Evolutionary conservation across 1,140 invertebrate species (phyloP), one percentile per base, ranked within the genome.

Genomic region (Ladona fulva): DNA sequence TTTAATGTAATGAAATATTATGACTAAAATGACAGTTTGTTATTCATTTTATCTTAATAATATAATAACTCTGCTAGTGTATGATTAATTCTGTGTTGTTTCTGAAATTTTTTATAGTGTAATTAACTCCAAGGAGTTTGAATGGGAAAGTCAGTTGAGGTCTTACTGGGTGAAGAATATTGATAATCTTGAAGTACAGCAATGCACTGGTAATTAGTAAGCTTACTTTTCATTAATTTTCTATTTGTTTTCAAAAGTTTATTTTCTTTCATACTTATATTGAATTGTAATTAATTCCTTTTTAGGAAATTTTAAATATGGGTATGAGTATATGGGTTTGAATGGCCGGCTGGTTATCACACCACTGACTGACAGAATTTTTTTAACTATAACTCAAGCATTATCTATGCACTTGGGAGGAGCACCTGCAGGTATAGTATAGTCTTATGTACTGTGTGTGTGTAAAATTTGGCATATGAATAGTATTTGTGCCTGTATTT

Each of bases 281-380:
- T 73, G n/a, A 19, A 52, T 42, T 19, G 75, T 29, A 11, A 16
- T 44, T 42, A 74, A 24, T 42, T 75, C 59, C 74, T 66, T 81
- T 83, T 24, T 81, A 89, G 88, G 89, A 44, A 84, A 86, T 25
- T 97, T 97, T 83, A 92, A 95, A 78, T 97, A 96, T 82, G 95
- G 95, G 19, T 97, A 96, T 82, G 95, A 97, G 83, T 97, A 97
- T 82, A 96, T 97, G 94, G 96, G 96, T 0, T 85, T 97, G 0
- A 96, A 96, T 85, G 94, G 93, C 0, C 89, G 95, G 78, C 86
- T 97, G 73, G 95, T 97, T 0, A 94, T 97, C 22, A 97, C 95
- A 0, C 95, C 95, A 6, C 85, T 97, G 3, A 97, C 95, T 0
- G 96, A 97, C 84, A 88, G 95, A 79, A 96, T 97, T 80, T 97